Evolutionary conservation across 2,888 invertebrate species (phyloP).

Genomic region (Allygus modestus): DNA sequence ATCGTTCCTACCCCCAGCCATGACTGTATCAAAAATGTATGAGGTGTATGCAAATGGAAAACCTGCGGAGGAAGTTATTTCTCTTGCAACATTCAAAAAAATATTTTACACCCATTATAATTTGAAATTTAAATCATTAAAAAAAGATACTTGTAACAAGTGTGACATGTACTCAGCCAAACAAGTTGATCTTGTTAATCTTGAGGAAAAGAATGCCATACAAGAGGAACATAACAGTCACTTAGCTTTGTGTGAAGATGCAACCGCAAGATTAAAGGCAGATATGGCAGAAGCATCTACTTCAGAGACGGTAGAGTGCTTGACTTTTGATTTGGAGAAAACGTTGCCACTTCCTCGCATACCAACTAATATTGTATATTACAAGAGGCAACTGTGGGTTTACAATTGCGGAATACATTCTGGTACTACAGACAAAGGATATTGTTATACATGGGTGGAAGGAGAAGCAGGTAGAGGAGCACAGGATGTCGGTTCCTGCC

Average conservation of each 20-base stretch:
- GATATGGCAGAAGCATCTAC: slow-evolving; percentile 2
- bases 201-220: neutral
- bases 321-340: slow-evolving; percentile 70
- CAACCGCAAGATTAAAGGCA: neutral
- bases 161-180: slow-evolving; percentile 36
- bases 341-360: slow-evolving; percentile 69
- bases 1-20: slow-evolving; percentile 62
- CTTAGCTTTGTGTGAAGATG: neutral
- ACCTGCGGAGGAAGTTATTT: neutral
- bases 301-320: slow-evolving; percentile 32
- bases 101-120: slow-evolving; percentile 44
- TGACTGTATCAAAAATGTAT: slow-evolving; percentile 66
- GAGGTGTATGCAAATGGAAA: slow-evolving; percentile 61
- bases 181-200: neutral
- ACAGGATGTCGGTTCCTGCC: slow-evolving; percentile 70
- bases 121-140: slow-evolving; percentile 51
- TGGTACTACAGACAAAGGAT: slow-evolving; percentile 66
- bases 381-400: slow-evolving; percentile 71
- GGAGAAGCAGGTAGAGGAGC: slow-evolving; percentile 70
- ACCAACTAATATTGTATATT: slow-evolving; percentile 69
- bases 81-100: slow-evolving; percentile 41
- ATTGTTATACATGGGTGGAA: slow-evolving; percentile 70
- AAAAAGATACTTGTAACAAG: slow-evolving; percentile 56
- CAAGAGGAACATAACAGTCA: slow-evolving; percentile 33
- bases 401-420: slow-evolving; percentile 70